Evolutionary conservation across 2,888 invertebrate genomes (phyloP).

Genomic region (Gymnoscelis rufifasciata): DNA sequence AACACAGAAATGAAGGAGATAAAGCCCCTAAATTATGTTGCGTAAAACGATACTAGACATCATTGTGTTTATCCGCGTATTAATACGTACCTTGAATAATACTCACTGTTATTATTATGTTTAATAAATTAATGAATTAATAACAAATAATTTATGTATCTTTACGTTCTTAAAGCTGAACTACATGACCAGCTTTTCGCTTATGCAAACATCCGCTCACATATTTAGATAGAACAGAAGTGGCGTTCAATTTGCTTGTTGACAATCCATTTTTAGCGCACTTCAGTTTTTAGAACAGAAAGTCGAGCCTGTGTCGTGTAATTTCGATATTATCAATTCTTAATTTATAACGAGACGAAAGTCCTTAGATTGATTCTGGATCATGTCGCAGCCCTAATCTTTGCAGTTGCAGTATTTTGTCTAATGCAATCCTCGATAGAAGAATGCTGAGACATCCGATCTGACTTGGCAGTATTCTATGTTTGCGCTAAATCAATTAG

Average conservation of each 20-base stretch:
- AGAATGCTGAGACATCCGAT: neutral
- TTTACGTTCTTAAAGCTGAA: too few relatives aligned
- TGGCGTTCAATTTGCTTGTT: neutral
- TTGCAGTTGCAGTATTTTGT: slow-evolving; percentile 5
- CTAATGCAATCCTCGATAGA: too few relatives aligned
- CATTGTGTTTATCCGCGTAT: too few relatives aligned
- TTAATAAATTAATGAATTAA: too few relatives aligned
- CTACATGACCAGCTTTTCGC: neutral
- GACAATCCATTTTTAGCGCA: slow-evolving; percentile 12
- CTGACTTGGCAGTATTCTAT: slow-evolving; percentile 1
- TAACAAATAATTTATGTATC: too few relatives aligned
- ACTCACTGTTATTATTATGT: too few relatives aligned
- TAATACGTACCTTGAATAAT: too few relatives aligned
- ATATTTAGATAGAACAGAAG: neutral
- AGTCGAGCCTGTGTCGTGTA: slow-evolving; percentile 9
- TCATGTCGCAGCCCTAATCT: slow-evolving; percentile 13
- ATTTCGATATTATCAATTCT: slow-evolving; percentile 20
- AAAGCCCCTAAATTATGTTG: too few relatives aligned
- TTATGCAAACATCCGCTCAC: neutral
- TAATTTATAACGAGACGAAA: slow-evolving; percentile 13
- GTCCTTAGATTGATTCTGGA: neutral
- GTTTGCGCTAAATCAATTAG: slow-evolving; percentile 10
- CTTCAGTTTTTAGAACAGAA: slow-evolving; percentile 13
- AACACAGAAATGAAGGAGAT: neutral
- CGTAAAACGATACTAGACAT: too few relatives aligned